These are phyloP conservation scores for Haemorhous mexicanus DNA, from an alignment of 2,113 vertebrate genomes.

Conservation along the genomic window DNA sequence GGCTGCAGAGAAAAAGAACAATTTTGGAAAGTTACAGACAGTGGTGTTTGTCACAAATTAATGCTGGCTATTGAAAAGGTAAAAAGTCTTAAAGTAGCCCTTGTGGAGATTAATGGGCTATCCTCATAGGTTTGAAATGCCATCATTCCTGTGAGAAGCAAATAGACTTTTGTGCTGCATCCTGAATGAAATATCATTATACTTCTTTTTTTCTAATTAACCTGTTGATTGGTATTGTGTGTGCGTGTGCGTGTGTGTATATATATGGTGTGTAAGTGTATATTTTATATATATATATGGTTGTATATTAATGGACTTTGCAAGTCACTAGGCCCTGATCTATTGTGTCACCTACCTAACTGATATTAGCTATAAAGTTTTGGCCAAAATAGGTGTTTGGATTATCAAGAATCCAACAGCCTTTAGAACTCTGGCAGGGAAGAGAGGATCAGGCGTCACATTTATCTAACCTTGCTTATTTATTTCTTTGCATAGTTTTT, in stretches of 20 bases:
- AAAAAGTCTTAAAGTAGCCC: background rate
- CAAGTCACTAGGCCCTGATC: background rate
- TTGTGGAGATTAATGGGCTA: background rate
- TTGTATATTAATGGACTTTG: background rate
- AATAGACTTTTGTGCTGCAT: background rate
- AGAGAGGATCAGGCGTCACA: background rate
- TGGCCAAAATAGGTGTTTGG: background rate
- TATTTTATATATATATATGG: no score
- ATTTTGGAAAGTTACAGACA: background rate
- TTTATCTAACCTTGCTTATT: background rate
- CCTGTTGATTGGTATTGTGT: background rate
- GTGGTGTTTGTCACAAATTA: background rate
- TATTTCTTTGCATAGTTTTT: background rate
- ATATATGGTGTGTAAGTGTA: background rate
- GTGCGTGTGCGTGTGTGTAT: fast-evolving
- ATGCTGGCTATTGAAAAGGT: background rate
- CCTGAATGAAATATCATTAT: background rate
- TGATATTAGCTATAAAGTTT: background rate
- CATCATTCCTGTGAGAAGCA: background rate
- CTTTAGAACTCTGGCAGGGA: background rate
- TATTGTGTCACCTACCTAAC: background rate
- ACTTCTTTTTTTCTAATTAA: background rate
- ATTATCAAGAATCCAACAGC: background rate
- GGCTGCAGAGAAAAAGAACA: background rate
- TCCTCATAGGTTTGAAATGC: background rate